phyloP scores from a whole-genome alignment of 2,797 vertebrate species.

The Staurois parvus region DNA sequence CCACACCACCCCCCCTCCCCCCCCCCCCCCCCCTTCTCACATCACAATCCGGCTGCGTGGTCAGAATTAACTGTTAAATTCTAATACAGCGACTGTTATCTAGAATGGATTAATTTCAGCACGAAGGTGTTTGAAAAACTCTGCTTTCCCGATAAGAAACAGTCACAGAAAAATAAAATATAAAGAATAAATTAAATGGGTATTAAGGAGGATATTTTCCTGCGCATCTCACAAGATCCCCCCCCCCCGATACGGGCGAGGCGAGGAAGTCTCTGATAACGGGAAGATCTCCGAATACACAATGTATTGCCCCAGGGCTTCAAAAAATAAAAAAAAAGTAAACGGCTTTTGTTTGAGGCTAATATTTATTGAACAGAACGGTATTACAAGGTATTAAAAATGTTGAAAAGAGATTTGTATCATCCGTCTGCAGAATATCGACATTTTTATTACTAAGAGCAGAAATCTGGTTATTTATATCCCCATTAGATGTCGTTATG shows the following conservation, averaged over 20 bases:
- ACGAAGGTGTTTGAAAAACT: conserved; percentile 44
- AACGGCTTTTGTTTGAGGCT: neutral
- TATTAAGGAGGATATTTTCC: conserved; percentile 3
- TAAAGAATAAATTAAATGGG: conserved; percentile 34
- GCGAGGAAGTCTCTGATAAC: neutral
- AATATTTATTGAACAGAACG: conserved; percentile 4
- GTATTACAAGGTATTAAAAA: conserved; percentile 9
- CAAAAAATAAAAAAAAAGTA: neutral
- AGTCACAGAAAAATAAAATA: conserved; percentile 40
- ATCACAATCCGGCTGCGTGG: conserved; percentile 49
- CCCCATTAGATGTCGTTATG: neutral
- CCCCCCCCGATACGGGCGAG: neutral
- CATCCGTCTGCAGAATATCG: neutral
- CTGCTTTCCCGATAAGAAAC: conserved; percentile 32
- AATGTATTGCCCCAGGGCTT: neutral
- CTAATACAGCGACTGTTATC: conserved; percentile 47
- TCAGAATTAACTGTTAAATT: conserved; percentile 52
- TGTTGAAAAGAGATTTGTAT: neutral
- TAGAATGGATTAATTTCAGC: conserved; percentile 53
- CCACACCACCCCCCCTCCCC: too few species aligned
- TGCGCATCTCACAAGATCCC: conserved; percentile 7
- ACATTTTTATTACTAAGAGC: neutral
- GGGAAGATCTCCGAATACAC: neutral
- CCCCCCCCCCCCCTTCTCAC: too few species aligned
- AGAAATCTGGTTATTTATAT: neutral